Evolutionary conservation across 2,888 invertebrate genomes (phyloP).

Genomic region (Pachymerium ferrugineum): DNA sequence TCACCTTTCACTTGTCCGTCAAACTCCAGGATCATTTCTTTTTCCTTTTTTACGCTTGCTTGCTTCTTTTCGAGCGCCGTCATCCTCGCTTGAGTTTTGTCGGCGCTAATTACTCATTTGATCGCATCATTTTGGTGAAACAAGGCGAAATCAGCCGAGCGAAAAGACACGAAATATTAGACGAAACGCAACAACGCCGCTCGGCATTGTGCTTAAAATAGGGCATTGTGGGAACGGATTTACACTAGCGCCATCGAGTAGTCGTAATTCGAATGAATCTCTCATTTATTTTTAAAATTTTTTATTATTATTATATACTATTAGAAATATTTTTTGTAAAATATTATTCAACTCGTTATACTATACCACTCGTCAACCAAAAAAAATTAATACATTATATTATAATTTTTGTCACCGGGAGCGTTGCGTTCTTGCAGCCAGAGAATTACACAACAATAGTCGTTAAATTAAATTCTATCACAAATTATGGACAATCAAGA

Average conservation of each 20-base stretch:
- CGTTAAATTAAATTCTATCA: too few species aligned
- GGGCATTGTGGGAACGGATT: neutral
- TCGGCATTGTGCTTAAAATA: neutral
- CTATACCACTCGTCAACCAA: too few species aligned
- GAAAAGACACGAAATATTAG: neutral
- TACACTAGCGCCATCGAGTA: neutral
- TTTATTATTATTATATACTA: too few species aligned
- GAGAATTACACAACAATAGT: too few species aligned
- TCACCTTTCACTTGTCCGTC: slow-evolving; percentile 4
- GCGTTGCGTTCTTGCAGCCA: too few species aligned
- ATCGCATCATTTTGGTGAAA: neutral
- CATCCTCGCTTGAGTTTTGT: neutral
- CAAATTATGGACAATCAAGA: too few species aligned
- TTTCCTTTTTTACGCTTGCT: neutral
- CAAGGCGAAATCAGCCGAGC: neutral
- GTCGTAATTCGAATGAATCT: too few species aligned
- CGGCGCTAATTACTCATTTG: neutral
- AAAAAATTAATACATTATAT: too few species aligned
- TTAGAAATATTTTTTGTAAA: too few species aligned
- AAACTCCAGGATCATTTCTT: neutral
- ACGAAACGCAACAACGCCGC: slow-evolving; percentile 2
- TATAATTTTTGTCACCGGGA: too few species aligned
- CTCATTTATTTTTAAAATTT: too few species aligned
- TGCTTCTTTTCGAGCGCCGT: neutral
- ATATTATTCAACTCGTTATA: too few species aligned